A percentile compares a stretch with the other conserved stretches of the same genome.
Conservation (phyloP, 1,140 invertebrate genomes). For the Himalopsyche phryganea region DNA sequence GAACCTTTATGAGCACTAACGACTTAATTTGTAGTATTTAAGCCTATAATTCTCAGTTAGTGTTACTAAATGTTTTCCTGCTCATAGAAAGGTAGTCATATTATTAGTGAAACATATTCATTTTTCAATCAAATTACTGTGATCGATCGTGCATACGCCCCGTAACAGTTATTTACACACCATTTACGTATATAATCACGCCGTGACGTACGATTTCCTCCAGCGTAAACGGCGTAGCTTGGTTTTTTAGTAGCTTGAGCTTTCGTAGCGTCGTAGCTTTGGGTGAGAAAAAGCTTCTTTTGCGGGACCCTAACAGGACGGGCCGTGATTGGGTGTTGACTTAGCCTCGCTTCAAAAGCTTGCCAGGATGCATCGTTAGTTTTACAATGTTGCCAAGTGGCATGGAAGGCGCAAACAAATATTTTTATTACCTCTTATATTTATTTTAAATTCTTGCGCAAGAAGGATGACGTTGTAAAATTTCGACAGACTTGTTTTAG, state of each 20-base stretch:
- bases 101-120: no score
- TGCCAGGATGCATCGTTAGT: conserved; percentile 31
- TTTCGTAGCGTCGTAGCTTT: no score
- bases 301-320: background rate
- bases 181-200: background rate
- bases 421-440: conserved; percentile 15
- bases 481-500: no score
- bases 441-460: conserved; percentile 18
- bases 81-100: no score
- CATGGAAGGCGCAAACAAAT: conserved; percentile 8
- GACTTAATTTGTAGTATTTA: no score
- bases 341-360: conserved; percentile 3
- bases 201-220: background rate
- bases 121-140: no score
- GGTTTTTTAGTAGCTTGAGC: background rate
- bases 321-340: conserved; percentile 31
- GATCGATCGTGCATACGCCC: no score
- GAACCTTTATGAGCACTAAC: no score
- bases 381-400: conserved; percentile 28
- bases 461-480: no score
- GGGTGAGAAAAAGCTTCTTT: background rate
- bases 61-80: no score
- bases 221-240: background rate
- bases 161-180: no score
- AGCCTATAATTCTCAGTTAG: no score